phyloP scores from a whole-genome alignment of 2,888 invertebrate genomes.

The Dyspetes luteomarginatus region DNA sequence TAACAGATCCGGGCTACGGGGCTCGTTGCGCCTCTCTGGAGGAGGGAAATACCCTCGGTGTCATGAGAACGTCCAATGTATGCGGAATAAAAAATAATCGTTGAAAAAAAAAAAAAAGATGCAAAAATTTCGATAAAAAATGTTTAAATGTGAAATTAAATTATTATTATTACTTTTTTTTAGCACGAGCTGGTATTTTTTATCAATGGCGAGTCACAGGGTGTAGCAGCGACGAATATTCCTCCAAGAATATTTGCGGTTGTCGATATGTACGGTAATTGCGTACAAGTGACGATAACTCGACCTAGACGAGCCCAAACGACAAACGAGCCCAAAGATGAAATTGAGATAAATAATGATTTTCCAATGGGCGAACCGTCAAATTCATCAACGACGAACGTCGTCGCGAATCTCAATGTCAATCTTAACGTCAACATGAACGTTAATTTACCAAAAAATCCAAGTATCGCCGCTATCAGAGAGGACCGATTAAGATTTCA shows the following conservation, averaged over 20 bases:
- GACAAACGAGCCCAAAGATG: slow-evolving; percentile 74
- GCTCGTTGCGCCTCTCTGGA: slow-evolving; percentile 92
- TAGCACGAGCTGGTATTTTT: slow-evolving; percentile 94
- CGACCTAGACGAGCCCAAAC: slow-evolving; percentile 77
- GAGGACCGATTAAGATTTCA: slow-evolving; percentile 92
- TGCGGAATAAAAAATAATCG: slow-evolving; percentile 53
- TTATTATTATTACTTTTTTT: slow-evolving; percentile 44
- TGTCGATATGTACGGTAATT: slow-evolving; percentile 93
- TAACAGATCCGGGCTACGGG: slow-evolving; percentile 92
- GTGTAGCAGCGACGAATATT: slow-evolving; percentile 92
- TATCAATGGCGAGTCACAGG: slow-evolving; percentile 95
- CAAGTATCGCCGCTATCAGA: slow-evolving; percentile 77
- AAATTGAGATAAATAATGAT: slow-evolving; percentile 80
- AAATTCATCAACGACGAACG: slow-evolving; percentile 80
- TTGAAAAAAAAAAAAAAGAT: slow-evolving; percentile 12
- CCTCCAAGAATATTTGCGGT: slow-evolving; percentile 91
- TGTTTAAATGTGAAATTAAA: slow-evolving; percentile 9
- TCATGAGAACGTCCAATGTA: slow-evolving; percentile 92
- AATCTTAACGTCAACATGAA: slow-evolving; percentile 82
- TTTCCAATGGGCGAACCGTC: slow-evolving; percentile 75
- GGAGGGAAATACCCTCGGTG: slow-evolving; percentile 93
- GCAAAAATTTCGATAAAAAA: slow-evolving; percentile 30
- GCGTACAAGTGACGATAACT: slow-evolving; percentile 89
- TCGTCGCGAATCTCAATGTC: slow-evolving; percentile 82
- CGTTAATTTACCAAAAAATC: slow-evolving; percentile 81